Evolutionary conservation across 1,140 invertebrate genomes (phyloP), one percentile per base, ranked within the genome.

Genomic region (Drosophila trapezifrons): DNA sequence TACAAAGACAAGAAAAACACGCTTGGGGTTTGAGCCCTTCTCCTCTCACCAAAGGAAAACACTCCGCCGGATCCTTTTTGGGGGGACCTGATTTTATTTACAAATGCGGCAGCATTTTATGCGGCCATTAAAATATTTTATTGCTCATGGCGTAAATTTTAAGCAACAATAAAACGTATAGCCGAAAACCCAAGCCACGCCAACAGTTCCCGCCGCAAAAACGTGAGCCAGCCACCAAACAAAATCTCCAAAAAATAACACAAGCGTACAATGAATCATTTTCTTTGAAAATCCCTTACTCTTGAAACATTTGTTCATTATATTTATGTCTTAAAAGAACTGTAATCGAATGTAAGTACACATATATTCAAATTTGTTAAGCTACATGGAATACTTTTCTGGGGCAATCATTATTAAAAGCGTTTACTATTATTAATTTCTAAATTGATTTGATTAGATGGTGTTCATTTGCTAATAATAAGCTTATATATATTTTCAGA

Each of bases 121-220:
- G 84, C 76, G 76, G 84, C 84, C 84, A 89, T 89, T 89, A 89
- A 89, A 89, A 84, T 89, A 89, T 87, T 87, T 89, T 89, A 89
- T 89, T 89, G 84, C 80, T 89, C 66, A 73, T 89, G 73, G 84
- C 84, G 83, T 89, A 89, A 84, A 87, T 83, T 87, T 78, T 80
- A 80, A 87, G 83, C 83, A 71, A 87, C 81, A 87, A 87, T 87
- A 87, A 87, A 87, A 87, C 78, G 81, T 64, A 76, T 25, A 78
- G 58, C 35, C 46, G 45, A 70, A 65, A 64, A 55, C 18, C 25
- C 25, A 10, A 18, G 37, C 25, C 38, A 22, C 27, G 22, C 32
- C 35, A 73, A 10, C 29, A 12, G 29, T 10, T 4, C 29, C 29
- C 8, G 71, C 18, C 60, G 42, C 32, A 60, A 32, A 49, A 62